Evolutionary conservation across 37 sponge, comb jelly and placozoan species (phyloP), one percentile per base, ranked within the genome.

Genomic region (Dysidea cf. avara): DNA sequence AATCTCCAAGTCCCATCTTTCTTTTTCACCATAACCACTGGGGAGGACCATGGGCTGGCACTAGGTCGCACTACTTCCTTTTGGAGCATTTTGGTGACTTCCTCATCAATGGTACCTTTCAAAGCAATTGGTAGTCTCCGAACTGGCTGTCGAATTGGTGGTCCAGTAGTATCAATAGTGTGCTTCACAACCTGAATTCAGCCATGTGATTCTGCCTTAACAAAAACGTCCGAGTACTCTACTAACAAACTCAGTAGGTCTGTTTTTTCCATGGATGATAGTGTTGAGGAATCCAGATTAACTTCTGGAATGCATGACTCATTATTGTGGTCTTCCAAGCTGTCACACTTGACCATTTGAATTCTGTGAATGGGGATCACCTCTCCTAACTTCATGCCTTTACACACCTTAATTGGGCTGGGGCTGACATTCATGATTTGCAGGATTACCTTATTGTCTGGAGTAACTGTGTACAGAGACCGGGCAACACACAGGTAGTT

Each of bases 1-100:
- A 72, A 72, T 30, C 73, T 24, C 58, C 59, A 56, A 24, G 73
- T 56, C 25, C 73, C 73, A 32, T 72, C 73, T 32, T 72, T 72
- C 32, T 71, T 71, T 26, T 48, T 6, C n/a, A 53, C 69, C 52
- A 50, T 9, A 28, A 68, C 33, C 22, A 68, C 50, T 50, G 52
- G 53, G 24, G 52, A 51, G 25, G 53, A 68, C 69, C 69, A 68
- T 50, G 69, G 69, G 9, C 52, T 51, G 25, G 25, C 49, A 24
- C 52, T 38, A 37, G 66, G 39, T 31, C 66, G 30, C 24, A 64
- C 35, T 64, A 64, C 39, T 33, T 37, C 66, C 25, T 64, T 26
- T 18, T 57, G n/a, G n/a, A 56, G 39, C 73, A 72, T 72, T 12
- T 17, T 31, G 33, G 38, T 13, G 40, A 72, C 36, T 32, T 56